Conservation (phyloP, 2,113 vertebrate genomes). For the Myotis lucifugus region DNA sequence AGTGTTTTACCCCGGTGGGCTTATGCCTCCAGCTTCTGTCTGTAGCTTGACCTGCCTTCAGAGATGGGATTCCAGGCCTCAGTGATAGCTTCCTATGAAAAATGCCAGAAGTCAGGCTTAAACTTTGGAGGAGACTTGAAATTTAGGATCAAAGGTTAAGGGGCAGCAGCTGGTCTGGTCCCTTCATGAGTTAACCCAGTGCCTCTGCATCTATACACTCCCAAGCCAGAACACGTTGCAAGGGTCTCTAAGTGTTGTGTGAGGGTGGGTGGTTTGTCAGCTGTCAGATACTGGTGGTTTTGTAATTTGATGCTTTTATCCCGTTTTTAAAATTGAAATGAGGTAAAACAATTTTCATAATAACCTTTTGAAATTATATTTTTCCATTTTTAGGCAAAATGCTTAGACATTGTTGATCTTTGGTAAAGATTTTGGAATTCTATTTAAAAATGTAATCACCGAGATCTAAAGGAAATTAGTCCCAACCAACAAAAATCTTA, state of each 20-base stretch:
- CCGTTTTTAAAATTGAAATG: conserved; percentile 74
- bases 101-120: neutral
- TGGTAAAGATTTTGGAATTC: conserved; percentile 72
- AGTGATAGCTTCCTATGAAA: neutral
- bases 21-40: neutral
- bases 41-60: neutral
- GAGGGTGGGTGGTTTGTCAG: neutral
- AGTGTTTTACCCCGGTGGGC: neutral
- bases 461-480: conserved; percentile 58
- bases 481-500: conserved; percentile 51
- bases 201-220: neutral
- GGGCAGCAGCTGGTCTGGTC: conserved; percentile 70
- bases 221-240: neutral
- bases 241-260: neutral
- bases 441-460: neutral
- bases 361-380: conserved; percentile 68
- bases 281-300: conserved; percentile 38
- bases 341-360: conserved; percentile 67
- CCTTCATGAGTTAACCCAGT: neutral
- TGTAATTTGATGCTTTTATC: conserved; percentile 64
- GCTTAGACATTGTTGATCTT: conserved; percentile 56
- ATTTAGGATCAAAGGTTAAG: conserved; percentile 14
- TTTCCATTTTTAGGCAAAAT: conserved; percentile 62
- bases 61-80: neutral
- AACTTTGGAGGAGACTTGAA: neutral